These are phyloP conservation scores for Spodoptera exigua DNA, from an alignment of 2,888 invertebrate genomes.

Conservation along the genomic window DNA sequence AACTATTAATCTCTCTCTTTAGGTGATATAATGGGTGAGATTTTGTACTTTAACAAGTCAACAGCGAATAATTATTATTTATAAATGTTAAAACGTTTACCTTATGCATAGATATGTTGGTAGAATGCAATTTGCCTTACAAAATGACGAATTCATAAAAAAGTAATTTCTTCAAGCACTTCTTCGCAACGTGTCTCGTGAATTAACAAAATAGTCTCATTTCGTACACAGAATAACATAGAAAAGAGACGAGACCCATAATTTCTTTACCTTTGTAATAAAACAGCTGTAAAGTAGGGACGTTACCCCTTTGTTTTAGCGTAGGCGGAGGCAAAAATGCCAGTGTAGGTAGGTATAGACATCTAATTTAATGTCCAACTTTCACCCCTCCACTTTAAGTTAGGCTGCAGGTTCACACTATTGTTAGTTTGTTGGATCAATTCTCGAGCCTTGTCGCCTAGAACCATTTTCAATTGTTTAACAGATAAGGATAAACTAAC, in stretches of 20 bases:
- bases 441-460: conserved; percentile 54
- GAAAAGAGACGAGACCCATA: conserved; percentile 10
- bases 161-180: conserved; percentile 5
- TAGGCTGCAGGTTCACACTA: conserved; percentile 50
- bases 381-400: conserved; percentile 15
- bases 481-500: conserved; percentile 39
- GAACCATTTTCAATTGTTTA: conserved; percentile 64
- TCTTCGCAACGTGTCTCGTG: too few relatives aligned
- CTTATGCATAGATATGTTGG: too few relatives aligned
- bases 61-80: too few relatives aligned
- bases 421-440: conserved; percentile 67
- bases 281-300: conserved; percentile 37
- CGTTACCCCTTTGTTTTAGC: conserved; percentile 35
- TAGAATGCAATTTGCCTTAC: neutral
- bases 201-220: conserved; percentile 15
- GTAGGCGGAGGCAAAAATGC: conserved; percentile 5
- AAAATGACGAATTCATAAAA: conserved; percentile 3
- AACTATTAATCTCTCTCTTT: too few relatives aligned
- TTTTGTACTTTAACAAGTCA: too few relatives aligned
- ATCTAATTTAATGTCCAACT: conserved; percentile 57
- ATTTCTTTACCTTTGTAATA: conserved; percentile 42
- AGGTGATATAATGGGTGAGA: too few relatives aligned
- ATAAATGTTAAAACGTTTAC: too few relatives aligned
- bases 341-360: conserved; percentile 16
- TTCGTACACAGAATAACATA: conserved; percentile 20